Conservation (phyloP, 2,888 invertebrate species). For the Aleiodes leptofemur region DNA sequence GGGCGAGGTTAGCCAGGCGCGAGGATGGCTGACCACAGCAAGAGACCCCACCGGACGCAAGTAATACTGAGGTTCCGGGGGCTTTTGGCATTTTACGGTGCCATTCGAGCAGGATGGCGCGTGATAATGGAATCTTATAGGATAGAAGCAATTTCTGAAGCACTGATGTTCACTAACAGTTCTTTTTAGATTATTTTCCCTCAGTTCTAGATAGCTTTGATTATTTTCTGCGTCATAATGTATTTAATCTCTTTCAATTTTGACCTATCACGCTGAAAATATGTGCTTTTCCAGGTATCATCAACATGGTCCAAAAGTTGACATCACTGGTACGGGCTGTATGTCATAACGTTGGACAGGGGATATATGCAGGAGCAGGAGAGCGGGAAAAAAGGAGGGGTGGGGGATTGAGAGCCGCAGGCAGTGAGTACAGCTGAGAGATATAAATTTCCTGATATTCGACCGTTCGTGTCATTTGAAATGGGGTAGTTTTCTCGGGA, state of each 20-base stretch:
- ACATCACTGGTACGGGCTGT: background rate
- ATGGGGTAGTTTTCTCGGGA: slow-evolving; percentile 80
- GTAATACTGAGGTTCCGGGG: slow-evolving; percentile 67
- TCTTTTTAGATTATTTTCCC: background rate
- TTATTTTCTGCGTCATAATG: slow-evolving; percentile 8
- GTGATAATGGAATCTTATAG: slow-evolving; percentile 73
- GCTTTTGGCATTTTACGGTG: slow-evolving; percentile 69
- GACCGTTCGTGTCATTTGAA: slow-evolving; percentile 79
- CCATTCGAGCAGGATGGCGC: slow-evolving; percentile 74
- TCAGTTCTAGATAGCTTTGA: background rate
- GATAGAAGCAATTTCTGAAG: slow-evolving; percentile 73
- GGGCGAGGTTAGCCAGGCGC: slow-evolving; percentile 23
- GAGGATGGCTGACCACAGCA: slow-evolving; percentile 63
- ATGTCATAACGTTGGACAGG: slow-evolving; percentile 2
- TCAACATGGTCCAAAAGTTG: background rate
- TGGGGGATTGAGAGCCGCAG: slow-evolving; percentile 40
- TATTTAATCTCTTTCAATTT: slow-evolving; percentile 1
- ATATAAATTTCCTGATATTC: slow-evolving; percentile 80
- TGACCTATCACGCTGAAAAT: background rate
- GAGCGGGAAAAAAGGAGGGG: background rate
- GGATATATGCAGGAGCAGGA: background rate
- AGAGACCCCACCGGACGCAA: slow-evolving; percentile 60
- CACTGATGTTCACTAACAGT: slow-evolving; percentile 29
- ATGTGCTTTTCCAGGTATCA: background rate
- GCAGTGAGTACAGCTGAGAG: slow-evolving; percentile 61